Percentiles rank a stretch among this genome's conserved stretches.
These are phyloP conservation scores for Folsomia candida DNA, from an alignment of 2,888 invertebrate species.

Conservation along the genomic window DNA sequence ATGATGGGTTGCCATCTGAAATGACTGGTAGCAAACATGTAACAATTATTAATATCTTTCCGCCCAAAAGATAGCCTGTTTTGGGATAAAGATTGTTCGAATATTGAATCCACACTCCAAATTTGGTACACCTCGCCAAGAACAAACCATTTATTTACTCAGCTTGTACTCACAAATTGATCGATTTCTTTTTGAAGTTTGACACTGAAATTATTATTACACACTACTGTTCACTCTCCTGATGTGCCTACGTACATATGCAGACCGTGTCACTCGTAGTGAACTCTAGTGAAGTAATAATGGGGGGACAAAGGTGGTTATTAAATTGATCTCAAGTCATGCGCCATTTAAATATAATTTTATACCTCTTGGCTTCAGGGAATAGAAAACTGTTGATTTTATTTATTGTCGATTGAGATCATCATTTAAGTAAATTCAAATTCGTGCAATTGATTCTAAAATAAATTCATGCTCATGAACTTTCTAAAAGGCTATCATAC, in stretches of 20 bases:
- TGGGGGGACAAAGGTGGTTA: neutral
- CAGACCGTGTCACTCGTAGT: neutral
- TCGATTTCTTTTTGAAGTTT: neutral
- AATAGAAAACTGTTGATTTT: neutral
- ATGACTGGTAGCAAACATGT: neutral
- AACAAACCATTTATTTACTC: neutral
- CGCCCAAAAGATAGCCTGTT: neutral
- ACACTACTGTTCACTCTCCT: neutral
- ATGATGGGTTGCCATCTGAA: neutral
- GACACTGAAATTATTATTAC: slow-evolving; percentile 2
- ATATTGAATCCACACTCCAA: neutral
- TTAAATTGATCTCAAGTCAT: slow-evolving; percentile 1
- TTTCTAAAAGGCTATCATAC: neutral
- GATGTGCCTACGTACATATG: neutral
- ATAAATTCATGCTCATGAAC: neutral
- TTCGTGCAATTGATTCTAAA: neutral
- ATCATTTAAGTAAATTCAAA: neutral
- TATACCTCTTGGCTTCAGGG: neutral
- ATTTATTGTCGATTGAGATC: neutral
- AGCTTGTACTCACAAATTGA: slow-evolving; percentile 4
- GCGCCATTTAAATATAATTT: neutral
- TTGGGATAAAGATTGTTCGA: neutral
- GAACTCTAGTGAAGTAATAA: neutral
- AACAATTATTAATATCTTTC: neutral
- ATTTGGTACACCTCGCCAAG: neutral